Base-by-base conservation (phyloP, 2,888 invertebrate genomes). In the Volucella bombylans region DNA sequence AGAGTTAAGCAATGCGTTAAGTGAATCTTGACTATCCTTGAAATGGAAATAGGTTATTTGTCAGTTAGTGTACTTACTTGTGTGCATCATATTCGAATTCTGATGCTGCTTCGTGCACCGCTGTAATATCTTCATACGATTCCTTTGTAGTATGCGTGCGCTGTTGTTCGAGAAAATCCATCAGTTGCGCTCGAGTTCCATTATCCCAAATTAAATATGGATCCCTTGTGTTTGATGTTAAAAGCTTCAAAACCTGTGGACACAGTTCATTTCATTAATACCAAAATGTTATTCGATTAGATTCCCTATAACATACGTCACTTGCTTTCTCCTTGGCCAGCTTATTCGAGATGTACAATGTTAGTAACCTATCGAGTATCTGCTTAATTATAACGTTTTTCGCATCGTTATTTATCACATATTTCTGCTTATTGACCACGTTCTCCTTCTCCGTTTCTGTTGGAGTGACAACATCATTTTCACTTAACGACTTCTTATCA, bases 201-300 rank as follows among this genome's bases (percentile, higher is more conserved):
- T 99, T 99, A 92, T 99, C 97, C 99, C 99, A 99, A 54, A 99
- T 96, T 38, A 99, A 93, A 92, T 99, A 98, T 0, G 99, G 99
- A 89, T 96, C 98, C 87, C 97, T 96, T 89, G 97, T 96, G 92
- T 99, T 99, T 49, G 98, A 97, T 88, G 97, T 99, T n/a, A 99
- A 92, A 12, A 95, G 94, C 93, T 99, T 99, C 72, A 99, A 93
- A 59, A 98, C 93, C 94, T 94, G 45, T n/a, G 73, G 59, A 49
- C n/a, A 69, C 10, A 45, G 45, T 15, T 0, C 61, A 50, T 15
- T 47, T 0, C 57, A 52, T n/a, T 18, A 47, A 18, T 50, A n/a
- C n/a, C 15, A 6, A 31, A 15, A 50, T 18, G 8, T 8, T n/a
- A 41, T 3, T 55, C 18, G 11, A 50, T n/a, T 65, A 11, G 31